Evolutionary conservation across 2,113 vertebrate species (phyloP), one percentile per base, ranked within the genome.

Genomic region (Noturus placidus): DNA sequence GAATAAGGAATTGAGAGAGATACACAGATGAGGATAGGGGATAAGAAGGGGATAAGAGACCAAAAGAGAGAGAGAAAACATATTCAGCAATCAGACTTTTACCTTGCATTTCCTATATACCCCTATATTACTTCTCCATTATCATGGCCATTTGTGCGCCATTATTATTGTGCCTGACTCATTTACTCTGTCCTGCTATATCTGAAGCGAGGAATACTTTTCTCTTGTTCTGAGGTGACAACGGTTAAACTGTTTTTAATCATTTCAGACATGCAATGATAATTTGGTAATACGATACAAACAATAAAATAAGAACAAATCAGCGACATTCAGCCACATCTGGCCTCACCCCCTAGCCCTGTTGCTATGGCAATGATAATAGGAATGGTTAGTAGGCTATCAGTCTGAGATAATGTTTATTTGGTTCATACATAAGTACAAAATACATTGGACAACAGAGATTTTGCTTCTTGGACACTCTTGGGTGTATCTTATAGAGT

Each of bases 351-450:
- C 52, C 46, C 70, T 87, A 67, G 82, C 70, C 81, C 81, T 87
- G 87, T 87, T 87, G 81, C 87, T 84, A 84, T 87, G 87, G 81
- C 57, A 87, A 83, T 72, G 25, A 67, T 87, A 54, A 87, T 78
- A 87, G 82, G 25, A 83, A 57, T 67, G 87, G 78, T 67, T 83
- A 87, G 87, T 87, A 35, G 72, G 42, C 70, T 83, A 83, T 87
- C 80, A 74, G 56, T 52, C 56, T 87, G 42, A 56, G 69, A 87
- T 77, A 84, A 84, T 83, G 35, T 87, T 87, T 83, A 35, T 87
- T 83, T 87, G 69, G 46, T 87, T 25, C 59, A 67, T 84, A 42
- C 20, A 67, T 54, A 78, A 63, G 70, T 87, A 52, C n/a, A 87
- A 83, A 69, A 83, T n/a, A n/a, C n/a, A n/a, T n/a, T n/a, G n/a